Base-by-base conservation (phyloP, 2,888 invertebrate genomes). In the Tyria jacobaeae region DNA sequence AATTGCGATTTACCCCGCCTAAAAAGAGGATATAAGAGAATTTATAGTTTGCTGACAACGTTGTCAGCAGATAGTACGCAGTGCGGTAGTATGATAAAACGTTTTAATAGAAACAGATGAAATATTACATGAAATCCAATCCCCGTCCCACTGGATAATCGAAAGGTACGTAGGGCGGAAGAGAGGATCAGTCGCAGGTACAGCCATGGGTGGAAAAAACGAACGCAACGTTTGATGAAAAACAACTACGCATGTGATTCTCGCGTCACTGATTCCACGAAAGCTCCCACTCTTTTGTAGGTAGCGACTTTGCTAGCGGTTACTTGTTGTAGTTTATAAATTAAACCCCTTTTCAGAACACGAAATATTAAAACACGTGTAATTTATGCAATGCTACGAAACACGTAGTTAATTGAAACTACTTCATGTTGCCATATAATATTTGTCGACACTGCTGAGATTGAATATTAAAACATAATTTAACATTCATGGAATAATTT, bases 171-270 rank as follows among this genome's bases (percentile, higher is more conserved):
- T 72, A 73, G 71, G 71, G 77, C 73, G 79, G 78, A 80, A 82
- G 76, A 73, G 73, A 77, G 75, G 76, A 82, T 82, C 76, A 75
- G 79, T 76, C 75, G 76, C 76, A 75, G 72, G 71, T 71, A 73
- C 64, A 64, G 60, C 48, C 68, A 62, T 68, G 68, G 68, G 63
- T 71, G 75, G 72, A 69, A 83, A 80, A 81, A 78, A 74, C 67
- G 69, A 76, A 78, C 75, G 76, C 75, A 75, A 69, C 74, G 75
- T 83, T 82, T 82, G 82, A 83, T 83, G 81, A 82, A 84, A 81
- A 83, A 76, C 78, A 75, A 71, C 75, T 76, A 78, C 75, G 74
- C 73, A 73, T 69, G 63, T 70, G 70, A 70, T 75, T 78, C 75
- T 69, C 83, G 78, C 80, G 68, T 79, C 84, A 77, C 76, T 80